phyloP scores from a whole-genome alignment of 1,140 invertebrate species.

The Nilaparvata lugens region DNA sequence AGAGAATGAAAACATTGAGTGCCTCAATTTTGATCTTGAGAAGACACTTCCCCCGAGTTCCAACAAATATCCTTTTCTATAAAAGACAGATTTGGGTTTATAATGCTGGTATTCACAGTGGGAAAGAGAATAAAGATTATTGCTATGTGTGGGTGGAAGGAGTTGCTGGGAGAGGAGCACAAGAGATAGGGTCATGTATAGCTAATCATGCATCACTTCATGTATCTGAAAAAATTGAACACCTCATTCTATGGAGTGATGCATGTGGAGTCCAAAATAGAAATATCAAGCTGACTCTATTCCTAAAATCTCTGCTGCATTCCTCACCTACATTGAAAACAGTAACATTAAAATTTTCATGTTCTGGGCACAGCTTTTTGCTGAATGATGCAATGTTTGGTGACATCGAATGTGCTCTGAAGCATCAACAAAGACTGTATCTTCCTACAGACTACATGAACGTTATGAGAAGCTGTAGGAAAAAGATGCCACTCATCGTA shows the following conservation, averaged over 20 bases:
- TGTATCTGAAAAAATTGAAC: too few relatives aligned
- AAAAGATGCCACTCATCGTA: slow-evolving; percentile 23
- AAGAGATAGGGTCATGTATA: slow-evolving; percentile 30
- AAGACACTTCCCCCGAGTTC: too few relatives aligned
- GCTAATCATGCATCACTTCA: slow-evolving; percentile 31
- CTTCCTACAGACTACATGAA: slow-evolving; percentile 29
- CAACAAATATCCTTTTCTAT: slow-evolving; percentile 26
- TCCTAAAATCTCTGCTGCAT: slow-evolving; percentile 28
- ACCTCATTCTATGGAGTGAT: slow-evolving; percentile 33
- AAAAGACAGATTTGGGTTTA: too few relatives aligned
- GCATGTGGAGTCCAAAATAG: slow-evolving; percentile 33
- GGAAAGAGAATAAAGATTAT: slow-evolving; percentile 21
- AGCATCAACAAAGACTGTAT: slow-evolving; percentile 30
- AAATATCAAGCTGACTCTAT: slow-evolving; percentile 16
- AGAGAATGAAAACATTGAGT: slow-evolving; percentile 7
- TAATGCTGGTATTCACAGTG: slow-evolving; percentile 26
- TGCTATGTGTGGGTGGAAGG: slow-evolving; percentile 32
- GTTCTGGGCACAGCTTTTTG: slow-evolving; percentile 32
- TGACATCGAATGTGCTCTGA: slow-evolving; percentile 29
- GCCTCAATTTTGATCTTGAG: slow-evolving; percentile 31
- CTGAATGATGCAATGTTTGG: slow-evolving; percentile 33
- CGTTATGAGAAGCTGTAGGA: slow-evolving; percentile 25
- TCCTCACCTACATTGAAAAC: slow-evolving; percentile 23
- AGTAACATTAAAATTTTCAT: slow-evolving; percentile 30
- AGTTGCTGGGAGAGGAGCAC: too few relatives aligned